phyloP scores from a whole-genome alignment of 2,888 invertebrate genomes.

The Mechanitis mazaeus region DNA sequence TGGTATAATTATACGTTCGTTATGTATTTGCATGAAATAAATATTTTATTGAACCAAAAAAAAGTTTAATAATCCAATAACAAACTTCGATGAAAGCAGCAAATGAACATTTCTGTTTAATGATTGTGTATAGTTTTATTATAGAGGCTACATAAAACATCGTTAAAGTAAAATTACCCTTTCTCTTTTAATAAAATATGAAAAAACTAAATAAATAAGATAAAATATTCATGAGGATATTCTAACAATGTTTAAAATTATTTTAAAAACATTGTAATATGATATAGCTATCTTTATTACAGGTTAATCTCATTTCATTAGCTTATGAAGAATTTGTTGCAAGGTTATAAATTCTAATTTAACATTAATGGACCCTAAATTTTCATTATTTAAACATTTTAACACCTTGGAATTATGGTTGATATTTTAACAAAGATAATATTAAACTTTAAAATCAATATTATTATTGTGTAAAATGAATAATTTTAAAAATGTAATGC shows the following conservation, averaged over 20 bases:
- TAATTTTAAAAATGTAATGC: no score
- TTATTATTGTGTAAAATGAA: no score
- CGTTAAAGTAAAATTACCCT: no score
- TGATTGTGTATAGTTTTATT: no score
- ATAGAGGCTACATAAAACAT: no score
- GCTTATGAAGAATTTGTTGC: slow-evolving; percentile 18
- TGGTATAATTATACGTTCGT: neutral
- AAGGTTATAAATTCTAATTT: slow-evolving; percentile 20
- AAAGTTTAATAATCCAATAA: no score
- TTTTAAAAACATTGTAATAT: slow-evolving; percentile 4
- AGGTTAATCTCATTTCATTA: slow-evolving; percentile 17
- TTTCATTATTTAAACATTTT: slow-evolving; percentile 17
- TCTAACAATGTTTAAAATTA: neutral
- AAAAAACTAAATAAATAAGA: no score
- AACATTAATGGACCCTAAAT: slow-evolving; percentile 19
- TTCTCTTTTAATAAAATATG: no score
- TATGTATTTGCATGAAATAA: no score
- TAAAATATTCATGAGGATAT: neutral
- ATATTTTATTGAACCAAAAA: no score
- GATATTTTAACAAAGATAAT: slow-evolving; percentile 4
- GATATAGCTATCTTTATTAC: slow-evolving; percentile 9
- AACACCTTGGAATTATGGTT: neutral
- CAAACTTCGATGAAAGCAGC: no score
- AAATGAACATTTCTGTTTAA: no score
- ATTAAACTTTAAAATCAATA: neutral